A percentile compares a stretch with the other conserved stretches of the same genome.
Evolutionary conservation across 2,797 vertebrate genomes (phyloP).

Genomic region (Apogon hyalosoma): DNA sequence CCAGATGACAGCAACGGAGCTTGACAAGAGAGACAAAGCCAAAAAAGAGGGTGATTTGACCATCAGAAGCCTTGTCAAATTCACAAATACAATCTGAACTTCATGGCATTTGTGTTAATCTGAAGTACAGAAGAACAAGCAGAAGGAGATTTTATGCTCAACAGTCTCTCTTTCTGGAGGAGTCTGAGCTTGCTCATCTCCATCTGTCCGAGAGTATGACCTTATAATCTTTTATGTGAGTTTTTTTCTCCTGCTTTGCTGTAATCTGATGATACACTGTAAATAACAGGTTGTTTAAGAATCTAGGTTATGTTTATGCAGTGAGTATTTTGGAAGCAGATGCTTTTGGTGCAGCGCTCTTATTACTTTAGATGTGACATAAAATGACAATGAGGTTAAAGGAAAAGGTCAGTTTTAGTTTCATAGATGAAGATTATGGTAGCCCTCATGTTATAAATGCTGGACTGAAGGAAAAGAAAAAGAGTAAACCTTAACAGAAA

Average conservation of each 20-base stretch:
- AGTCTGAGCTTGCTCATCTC: conserved; percentile 27
- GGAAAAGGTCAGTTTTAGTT: not conserved
- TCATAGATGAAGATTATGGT: not conserved
- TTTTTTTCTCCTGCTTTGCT: conserved; percentile 21
- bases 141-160: not conserved
- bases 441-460: not conserved
- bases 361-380: conserved; percentile 31
- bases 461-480: too few species aligned
- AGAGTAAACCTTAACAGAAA: too few species aligned
- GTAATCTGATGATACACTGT: conserved; percentile 66
- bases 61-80: not conserved
- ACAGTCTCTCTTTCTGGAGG: conserved; percentile 4
- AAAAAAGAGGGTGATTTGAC: conserved; percentile 1
- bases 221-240: conserved; percentile 54
- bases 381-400: not conserved
- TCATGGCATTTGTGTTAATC: not conserved
- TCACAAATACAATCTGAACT: conserved; percentile 4
- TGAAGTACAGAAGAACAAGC: conserved; percentile 23
- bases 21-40: conserved; percentile 57
- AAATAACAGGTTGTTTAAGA: conserved; percentile 53
- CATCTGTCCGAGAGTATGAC: conserved; percentile 43
- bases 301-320: conserved; percentile 57
- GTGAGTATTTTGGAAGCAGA: conserved; percentile 31
- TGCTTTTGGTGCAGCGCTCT: conserved; percentile 40
- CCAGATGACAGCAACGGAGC: conserved; percentile 67